phyloP scores from a whole-genome alignment of 2,888 invertebrate genomes.

The Ischnura elegans region DNA sequence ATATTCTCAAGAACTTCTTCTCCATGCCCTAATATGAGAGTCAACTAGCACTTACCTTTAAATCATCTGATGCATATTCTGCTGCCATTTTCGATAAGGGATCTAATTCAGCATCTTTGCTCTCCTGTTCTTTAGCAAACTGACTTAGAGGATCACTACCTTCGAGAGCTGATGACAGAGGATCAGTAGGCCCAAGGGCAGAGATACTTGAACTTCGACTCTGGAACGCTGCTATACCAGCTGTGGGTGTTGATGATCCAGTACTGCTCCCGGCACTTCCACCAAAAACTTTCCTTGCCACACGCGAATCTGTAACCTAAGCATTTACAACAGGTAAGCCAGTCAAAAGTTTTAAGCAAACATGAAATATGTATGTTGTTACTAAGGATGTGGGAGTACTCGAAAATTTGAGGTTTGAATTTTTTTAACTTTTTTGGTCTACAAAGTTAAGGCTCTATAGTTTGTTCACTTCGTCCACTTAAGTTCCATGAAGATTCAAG shows the following conservation, averaged over 20 bases:
- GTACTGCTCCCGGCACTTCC: constrained; percentile 79
- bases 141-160: constrained; percentile 88
- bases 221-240: constrained; percentile 75
- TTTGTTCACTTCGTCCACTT: too few species aligned
- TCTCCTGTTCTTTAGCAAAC: constrained; percentile 82
- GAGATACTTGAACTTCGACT: constrained; percentile 76
- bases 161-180: constrained; percentile 82
- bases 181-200: constrained; percentile 78
- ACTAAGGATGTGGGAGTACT: too few species aligned
- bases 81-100: constrained; percentile 84
- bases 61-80: constrained; percentile 77
- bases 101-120: constrained; percentile 78
- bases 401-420: too few species aligned
- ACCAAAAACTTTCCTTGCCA: constrained; percentile 78
- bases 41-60: not conserved
- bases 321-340: not conserved
- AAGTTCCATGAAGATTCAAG: too few species aligned
- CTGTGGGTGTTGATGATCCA: constrained; percentile 79
- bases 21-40: too few species aligned
- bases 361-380: not conserved
- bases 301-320: constrained; percentile 81
- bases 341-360: not conserved
- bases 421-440: too few species aligned
- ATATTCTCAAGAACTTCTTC: too few species aligned
- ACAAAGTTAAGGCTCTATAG: too few species aligned